These are phyloP conservation scores for Forbesichthys papilliferus DNA, from an alignment of 2,113 vertebrate genomes.

Conservation along the genomic window DNA sequence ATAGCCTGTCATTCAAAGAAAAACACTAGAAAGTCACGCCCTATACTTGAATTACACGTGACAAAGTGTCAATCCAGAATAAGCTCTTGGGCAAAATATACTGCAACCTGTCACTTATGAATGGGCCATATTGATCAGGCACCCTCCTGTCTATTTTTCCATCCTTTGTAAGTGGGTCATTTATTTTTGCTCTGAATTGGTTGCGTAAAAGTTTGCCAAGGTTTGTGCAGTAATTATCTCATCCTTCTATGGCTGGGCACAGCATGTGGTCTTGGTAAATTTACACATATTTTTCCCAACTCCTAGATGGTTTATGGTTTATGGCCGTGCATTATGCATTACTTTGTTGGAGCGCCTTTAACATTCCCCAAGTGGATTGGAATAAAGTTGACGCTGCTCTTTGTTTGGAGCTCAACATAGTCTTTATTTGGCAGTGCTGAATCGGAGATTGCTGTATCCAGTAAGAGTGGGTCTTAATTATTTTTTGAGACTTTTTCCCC, in stretches of 20 bases:
- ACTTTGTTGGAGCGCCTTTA: constrained; percentile 71
- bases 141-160: constrained; percentile 29
- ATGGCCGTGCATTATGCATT: constrained; percentile 78
- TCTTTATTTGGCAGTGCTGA: constrained; percentile 78
- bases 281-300: constrained; percentile 74
- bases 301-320: constrained; percentile 71
- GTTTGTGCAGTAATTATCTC: constrained; percentile 78
- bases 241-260: constrained; percentile 66
- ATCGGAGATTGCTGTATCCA: constrained; percentile 68
- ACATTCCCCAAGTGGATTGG: constrained; percentile 79
- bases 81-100: constrained; percentile 27
- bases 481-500: constrained; percentile 65
- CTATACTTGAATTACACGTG: constrained; percentile 30
- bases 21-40: constrained; percentile 15
- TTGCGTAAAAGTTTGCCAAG: constrained; percentile 72
- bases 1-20: constrained; percentile 21
- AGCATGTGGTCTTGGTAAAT: constrained; percentile 75
- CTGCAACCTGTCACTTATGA: constrained; percentile 17
- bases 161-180: constrained; percentile 76
- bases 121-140: constrained; percentile 60
- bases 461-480: constrained; percentile 69
- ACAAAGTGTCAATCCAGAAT: constrained; percentile 40
- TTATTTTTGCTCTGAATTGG: constrained; percentile 70
- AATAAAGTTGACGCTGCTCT: constrained; percentile 80
- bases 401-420: constrained; percentile 73